phyloP scores from a whole-genome alignment of 2,888 invertebrate species.

The Lymantria dispar region DNA sequence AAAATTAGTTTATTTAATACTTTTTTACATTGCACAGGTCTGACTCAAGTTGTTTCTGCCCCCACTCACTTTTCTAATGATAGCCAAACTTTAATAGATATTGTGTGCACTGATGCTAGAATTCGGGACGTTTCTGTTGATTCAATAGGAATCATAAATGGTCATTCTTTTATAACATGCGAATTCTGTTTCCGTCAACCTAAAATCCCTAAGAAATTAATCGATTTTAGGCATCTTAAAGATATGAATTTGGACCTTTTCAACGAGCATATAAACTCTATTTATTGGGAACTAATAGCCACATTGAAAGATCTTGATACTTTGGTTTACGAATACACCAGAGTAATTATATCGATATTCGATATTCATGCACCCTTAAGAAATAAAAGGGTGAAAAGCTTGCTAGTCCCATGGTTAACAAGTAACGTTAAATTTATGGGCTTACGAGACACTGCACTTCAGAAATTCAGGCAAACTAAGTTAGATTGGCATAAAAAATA shows the following conservation, averaged over 20 bases:
- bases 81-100: neutral
- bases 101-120: neutral
- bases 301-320: neutral
- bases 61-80: too few relatives aligned
- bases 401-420: too few relatives aligned
- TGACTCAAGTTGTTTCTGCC: neutral
- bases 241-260: neutral
- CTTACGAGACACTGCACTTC: too few relatives aligned
- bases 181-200: neutral
- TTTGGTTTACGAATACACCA: neutral
- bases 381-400: too few relatives aligned
- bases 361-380: neutral
- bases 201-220: neutral
- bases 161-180: neutral
- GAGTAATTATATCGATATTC: neutral
- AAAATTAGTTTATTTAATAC: neutral
- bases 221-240: neutral
- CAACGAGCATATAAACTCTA: neutral
- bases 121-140: neutral
- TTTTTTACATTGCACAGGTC: neutral
- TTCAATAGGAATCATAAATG: neutral
- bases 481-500: too few relatives aligned
- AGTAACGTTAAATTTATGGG: too few relatives aligned
- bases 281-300: too few relatives aligned
- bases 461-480: too few relatives aligned